Percentiles rank a stretch among this genome's conserved stretches.
Conservation (phyloP, 2,888 invertebrate species). For the Malachius bipustulatus region DNA sequence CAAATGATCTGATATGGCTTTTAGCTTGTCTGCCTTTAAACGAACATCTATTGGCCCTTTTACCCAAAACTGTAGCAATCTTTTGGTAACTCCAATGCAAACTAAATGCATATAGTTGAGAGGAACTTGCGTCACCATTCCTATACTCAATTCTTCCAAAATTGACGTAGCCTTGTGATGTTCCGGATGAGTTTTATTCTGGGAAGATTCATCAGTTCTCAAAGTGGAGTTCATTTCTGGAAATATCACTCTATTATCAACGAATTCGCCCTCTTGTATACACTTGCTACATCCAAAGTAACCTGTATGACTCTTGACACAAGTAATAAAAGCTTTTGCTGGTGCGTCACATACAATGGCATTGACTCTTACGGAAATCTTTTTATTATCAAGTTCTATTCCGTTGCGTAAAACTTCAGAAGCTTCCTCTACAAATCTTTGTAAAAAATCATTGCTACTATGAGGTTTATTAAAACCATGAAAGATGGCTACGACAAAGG, state of each 20-base stretch:
- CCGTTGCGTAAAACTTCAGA: constrained; percentile 1
- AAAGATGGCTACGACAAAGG: constrained; percentile 5
- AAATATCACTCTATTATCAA: constrained; percentile 9
- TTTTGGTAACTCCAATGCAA: constrained; percentile 21
- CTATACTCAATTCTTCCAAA: constrained; percentile 17
- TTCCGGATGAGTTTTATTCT: constrained; percentile 16
- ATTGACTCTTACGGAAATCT: constrained; percentile 14
- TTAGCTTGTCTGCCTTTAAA: constrained; percentile 6
- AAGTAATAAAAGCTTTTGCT: too few relatives aligned
- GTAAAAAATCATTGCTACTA: background rate
- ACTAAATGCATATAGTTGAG: constrained; percentile 22
- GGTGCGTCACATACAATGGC: constrained; percentile 21
- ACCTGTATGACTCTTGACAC: constrained; percentile 19
- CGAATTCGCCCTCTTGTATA: constrained; percentile 16
- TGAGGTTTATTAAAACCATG: constrained; percentile 5
- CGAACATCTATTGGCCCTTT: constrained; percentile 9
- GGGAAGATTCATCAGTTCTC: constrained; percentile 19
- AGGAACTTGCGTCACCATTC: constrained; percentile 21
- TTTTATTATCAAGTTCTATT: constrained; percentile 5
- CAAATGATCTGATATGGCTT: constrained; percentile 9
- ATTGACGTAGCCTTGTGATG: constrained; percentile 18
- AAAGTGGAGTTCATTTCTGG: constrained; percentile 14
- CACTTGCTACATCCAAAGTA: constrained; percentile 20
- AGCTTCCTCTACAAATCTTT: constrained; percentile 7
- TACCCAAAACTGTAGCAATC: constrained; percentile 14